These are phyloP conservation scores for Rhagium mordax DNA, from an alignment of 2,888 invertebrate genomes.

Conservation along the genomic window DNA sequence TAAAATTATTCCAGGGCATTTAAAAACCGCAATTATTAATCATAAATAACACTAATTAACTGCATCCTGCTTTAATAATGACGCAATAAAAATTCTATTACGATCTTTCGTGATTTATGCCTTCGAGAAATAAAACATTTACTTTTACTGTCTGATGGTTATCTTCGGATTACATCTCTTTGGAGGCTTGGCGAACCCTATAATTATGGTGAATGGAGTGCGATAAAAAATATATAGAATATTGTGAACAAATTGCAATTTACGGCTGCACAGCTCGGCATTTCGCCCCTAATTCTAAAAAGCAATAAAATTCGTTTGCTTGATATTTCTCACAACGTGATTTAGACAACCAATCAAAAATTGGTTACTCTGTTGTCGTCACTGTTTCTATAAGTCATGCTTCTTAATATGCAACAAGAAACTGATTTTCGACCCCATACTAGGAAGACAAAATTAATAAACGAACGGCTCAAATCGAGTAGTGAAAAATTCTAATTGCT, in stretches of 20 bases:
- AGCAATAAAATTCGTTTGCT: too few species aligned
- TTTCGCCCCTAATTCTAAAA: too few species aligned
- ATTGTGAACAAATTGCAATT: neutral
- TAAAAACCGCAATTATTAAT: constrained; percentile 1
- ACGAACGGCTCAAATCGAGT: too few species aligned
- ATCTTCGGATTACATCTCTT: neutral
- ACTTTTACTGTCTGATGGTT: neutral
- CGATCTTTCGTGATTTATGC: neutral
- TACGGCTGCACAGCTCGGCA: too few species aligned
- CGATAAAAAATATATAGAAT: neutral
- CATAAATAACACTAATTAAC: constrained; percentile 9
- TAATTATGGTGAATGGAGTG: neutral
- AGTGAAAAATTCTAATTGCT: neutral
- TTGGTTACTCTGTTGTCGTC: too few species aligned
- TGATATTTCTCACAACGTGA: too few species aligned
- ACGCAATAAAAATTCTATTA: constrained; percentile 6
- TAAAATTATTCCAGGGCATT: neutral
- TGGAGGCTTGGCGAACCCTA: neutral
- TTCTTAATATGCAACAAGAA: too few species aligned
- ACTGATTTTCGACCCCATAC: too few species aligned
- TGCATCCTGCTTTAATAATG: neutral
- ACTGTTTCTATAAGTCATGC: too few species aligned
- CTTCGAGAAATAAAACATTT: neutral
- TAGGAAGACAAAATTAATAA: too few species aligned
- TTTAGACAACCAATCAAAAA: too few species aligned